phyloP scores from a whole-genome alignment of 1,140 invertebrate genomes.

The Metopolophium dirhodum region DNA sequence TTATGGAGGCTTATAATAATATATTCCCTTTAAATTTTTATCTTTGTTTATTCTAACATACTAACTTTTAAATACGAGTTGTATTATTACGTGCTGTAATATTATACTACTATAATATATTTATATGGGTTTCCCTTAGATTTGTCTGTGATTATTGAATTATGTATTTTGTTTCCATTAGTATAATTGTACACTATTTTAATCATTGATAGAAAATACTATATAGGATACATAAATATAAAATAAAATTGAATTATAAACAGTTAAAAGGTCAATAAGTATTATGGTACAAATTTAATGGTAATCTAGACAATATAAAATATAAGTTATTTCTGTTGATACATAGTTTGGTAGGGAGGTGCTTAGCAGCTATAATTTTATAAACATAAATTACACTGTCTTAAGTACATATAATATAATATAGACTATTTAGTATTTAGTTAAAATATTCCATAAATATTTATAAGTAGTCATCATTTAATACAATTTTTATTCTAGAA shows the following conservation, averaged over 20 bases:
- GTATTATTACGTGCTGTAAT: not conserved
- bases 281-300: no score
- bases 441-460: not conserved
- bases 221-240: not conserved
- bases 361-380: not conserved
- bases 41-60: not conserved
- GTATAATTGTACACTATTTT: not conserved
- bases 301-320: no score
- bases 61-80: not conserved
- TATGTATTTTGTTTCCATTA: no score
- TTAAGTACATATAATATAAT: not conserved
- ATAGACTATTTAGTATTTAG: not conserved
- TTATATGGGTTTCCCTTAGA: not conserved
- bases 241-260: not conserved
- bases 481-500: slow-evolving; percentile 59
- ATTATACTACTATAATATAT: not conserved
- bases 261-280: no score
- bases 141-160: not conserved
- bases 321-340: no score
- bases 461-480: slow-evolving; percentile 60
- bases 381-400: not conserved
- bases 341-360: no score
- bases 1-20: not conserved
- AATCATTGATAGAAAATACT: not conserved
- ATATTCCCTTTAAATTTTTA: not conserved